Percentiles rank a stretch among this genome's conserved stretches.
These are phyloP conservation scores for Octodonta nipae DNA, from an alignment of 2,888 invertebrate genomes.

Conservation along the genomic window DNA sequence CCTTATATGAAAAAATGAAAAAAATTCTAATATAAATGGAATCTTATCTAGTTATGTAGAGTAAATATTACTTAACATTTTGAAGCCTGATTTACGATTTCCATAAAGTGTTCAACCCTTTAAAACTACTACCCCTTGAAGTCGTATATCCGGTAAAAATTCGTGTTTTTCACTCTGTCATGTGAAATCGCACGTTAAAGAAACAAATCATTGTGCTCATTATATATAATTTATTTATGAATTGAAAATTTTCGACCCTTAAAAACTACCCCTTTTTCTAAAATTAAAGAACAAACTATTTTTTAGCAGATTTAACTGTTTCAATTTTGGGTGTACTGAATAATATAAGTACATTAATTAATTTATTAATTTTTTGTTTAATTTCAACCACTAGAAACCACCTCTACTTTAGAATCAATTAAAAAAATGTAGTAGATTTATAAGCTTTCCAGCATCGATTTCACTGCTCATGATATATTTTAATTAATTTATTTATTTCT, in stretches of 20 bases:
- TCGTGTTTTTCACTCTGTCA: neutral
- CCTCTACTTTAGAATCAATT: too few relatives aligned
- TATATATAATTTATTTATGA: too few relatives aligned
- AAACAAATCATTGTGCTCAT: too few relatives aligned
- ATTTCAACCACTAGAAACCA: conserved; percentile 1
- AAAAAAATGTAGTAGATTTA: neutral
- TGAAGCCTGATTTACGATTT: neutral
- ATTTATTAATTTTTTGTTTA: neutral
- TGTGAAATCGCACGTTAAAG: conserved; percentile 1
- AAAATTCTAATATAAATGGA: neutral
- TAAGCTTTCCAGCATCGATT: too few relatives aligned
- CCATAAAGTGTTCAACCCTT: neutral
- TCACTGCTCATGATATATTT: too few relatives aligned
- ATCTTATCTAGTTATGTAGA: neutral
- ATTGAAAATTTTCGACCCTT: neutral
- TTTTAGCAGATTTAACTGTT: conserved; percentile 1
- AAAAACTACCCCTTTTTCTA: neutral
- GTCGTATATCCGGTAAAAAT: neutral
- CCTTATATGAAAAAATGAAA: neutral
- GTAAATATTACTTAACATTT: conserved; percentile 1
- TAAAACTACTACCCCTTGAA: neutral
- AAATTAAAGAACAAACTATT: conserved; percentile 1
- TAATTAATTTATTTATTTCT: neutral
- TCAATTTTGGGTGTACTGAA: neutral
- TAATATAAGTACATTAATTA: too few relatives aligned